Percentiles rank a stretch among this genome's conserved stretches.
Conservation (phyloP, 1,140 invertebrate genomes). For the Adelges cooleyi region DNA sequence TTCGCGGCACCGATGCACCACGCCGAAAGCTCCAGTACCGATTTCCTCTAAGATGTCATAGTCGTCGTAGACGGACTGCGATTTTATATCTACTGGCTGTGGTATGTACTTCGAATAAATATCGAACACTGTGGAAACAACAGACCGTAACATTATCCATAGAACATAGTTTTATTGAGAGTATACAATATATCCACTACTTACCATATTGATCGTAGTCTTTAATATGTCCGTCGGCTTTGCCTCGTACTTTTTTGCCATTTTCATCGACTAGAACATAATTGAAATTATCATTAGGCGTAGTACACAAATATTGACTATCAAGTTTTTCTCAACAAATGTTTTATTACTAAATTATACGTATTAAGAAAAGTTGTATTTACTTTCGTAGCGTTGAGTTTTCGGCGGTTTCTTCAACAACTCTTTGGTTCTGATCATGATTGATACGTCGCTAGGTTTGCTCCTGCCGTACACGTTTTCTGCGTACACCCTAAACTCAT, state of each 20-base stretch:
- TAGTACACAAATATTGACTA: not conserved
- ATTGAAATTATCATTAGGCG: too few relatives aligned
- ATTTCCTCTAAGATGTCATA: slow-evolving; percentile 99
- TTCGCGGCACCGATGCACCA: slow-evolving; percentile 94
- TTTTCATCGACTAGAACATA: slow-evolving; percentile 61
- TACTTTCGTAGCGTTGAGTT: slow-evolving; percentile 60
- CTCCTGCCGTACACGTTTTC: slow-evolving; percentile 94
- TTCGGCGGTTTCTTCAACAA: slow-evolving; percentile 62
- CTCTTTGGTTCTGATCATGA: slow-evolving; percentile 70
- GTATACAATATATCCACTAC: too few relatives aligned
- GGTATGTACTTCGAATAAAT: slow-evolving; percentile 94
- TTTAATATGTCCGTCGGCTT: slow-evolving; percentile 74
- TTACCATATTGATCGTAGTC: slow-evolving; percentile 91
- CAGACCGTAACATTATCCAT: too few relatives aligned
- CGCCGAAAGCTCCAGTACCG: slow-evolving; percentile 96
- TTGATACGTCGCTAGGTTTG: slow-evolving; percentile 75
- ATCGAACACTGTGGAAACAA: slow-evolving; percentile 64
- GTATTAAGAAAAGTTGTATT: slow-evolving; percentile 5
- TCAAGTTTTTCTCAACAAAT: not conserved
- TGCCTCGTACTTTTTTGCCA: slow-evolving; percentile 85
- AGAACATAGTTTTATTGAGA: too few relatives aligned
- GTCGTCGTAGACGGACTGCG: slow-evolving; percentile 87
- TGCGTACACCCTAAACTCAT: slow-evolving; percentile 93
- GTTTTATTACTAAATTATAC: not conserved
- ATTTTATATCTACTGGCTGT: slow-evolving; percentile 91